Conservation (phyloP, 2,797 vertebrate genomes). For the Ispidina lecontei region DNA sequence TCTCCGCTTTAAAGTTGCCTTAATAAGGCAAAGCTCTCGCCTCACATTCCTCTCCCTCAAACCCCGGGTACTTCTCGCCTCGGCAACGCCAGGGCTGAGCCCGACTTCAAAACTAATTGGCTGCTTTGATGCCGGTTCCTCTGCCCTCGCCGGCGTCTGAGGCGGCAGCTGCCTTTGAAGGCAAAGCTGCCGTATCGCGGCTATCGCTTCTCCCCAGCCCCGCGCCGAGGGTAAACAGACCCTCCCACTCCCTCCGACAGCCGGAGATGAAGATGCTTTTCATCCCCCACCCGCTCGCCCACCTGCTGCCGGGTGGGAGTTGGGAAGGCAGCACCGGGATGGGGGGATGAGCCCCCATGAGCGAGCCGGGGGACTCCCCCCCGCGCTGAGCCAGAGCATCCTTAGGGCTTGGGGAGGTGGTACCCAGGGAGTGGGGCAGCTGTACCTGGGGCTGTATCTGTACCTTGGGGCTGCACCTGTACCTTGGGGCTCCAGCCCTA, state of each 20-base stretch:
- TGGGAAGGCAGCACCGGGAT: neutral
- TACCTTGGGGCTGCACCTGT: slow-evolving; percentile 57
- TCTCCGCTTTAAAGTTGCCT: neutral
- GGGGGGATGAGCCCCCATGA: neutral
- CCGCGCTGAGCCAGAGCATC: neutral
- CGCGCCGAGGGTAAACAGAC: neutral
- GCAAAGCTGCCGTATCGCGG: neutral
- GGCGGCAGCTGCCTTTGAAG: slow-evolving; percentile 22
- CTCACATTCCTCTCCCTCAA: neutral
- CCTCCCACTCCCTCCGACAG: neutral
- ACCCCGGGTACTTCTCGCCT: neutral
- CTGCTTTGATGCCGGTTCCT: slow-evolving; percentile 8
- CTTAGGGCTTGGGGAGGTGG: accelerated
- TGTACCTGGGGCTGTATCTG: neutral
- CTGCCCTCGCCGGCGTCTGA: neutral
- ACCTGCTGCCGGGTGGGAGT: neutral
- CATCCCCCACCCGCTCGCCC: neutral
- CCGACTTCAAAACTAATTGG: slow-evolving; percentile 54
- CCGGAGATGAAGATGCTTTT: neutral
- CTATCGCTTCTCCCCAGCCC: neutral
- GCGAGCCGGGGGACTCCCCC: neutral
- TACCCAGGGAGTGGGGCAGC: accelerated
- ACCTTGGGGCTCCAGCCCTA: slow-evolving; percentile 61
- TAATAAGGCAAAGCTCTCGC: neutral
- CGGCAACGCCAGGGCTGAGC: neutral